Conservation (phyloP, 2,113 vertebrate genomes). For the Gymnobelideus leadbeateri region DNA sequence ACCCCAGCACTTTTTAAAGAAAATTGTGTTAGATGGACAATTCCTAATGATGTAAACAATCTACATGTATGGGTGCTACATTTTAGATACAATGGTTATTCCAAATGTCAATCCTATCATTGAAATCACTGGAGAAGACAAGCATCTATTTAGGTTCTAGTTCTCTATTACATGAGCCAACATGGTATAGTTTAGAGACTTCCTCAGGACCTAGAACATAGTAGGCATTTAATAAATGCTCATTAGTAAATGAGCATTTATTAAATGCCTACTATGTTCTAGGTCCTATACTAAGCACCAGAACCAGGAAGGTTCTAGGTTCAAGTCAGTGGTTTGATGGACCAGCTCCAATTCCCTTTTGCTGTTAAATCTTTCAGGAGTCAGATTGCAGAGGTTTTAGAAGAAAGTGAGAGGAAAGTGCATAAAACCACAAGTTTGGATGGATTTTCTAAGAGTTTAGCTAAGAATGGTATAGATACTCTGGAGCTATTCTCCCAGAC, state of each 20-base stretch:
- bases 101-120: slow-evolving; percentile 26
- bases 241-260: no score
- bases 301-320: background rate
- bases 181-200: background rate
- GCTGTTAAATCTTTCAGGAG: background rate
- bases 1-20: background rate
- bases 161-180: background rate
- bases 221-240: no score
- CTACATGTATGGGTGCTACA: background rate
- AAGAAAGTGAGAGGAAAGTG: background rate
- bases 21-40: background rate
- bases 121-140: slow-evolving; percentile 5
- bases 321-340: background rate
- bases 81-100: slow-evolving; percentile 6
- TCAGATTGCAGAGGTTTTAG: background rate
- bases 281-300: background rate
- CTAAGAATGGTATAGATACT: background rate
- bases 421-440: background rate
- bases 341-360: background rate
- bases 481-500: no score
- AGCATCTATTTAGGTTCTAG: background rate
- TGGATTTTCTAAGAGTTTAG: background rate
- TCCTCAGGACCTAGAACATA: no score
- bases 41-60: background rate
- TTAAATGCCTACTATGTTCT: no score